A percentile compares a stretch with the other conserved stretches of the same genome.
phyloP scores from a whole-genome alignment of 2,888 invertebrate genomes.

The Eledona agricola region DNA sequence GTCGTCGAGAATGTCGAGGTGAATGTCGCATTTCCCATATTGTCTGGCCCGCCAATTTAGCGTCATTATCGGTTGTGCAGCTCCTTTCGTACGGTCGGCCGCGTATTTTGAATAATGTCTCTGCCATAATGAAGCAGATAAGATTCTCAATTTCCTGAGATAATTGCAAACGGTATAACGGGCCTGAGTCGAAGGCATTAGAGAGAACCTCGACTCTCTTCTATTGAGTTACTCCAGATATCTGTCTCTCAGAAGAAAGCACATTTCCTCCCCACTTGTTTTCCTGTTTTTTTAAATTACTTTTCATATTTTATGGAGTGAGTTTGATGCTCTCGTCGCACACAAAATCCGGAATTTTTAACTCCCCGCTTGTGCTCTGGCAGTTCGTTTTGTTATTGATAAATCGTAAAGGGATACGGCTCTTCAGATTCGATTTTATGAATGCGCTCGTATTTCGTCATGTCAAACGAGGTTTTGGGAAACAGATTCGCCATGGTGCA shows the following conservation, averaged over 20 bases:
- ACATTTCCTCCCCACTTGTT: neutral
- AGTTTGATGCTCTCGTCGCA: constrained; percentile 8
- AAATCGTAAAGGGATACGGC: constrained; percentile 20
- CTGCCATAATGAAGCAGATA: constrained; percentile 54
- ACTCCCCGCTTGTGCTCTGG: constrained; percentile 11
- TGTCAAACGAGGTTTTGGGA: constrained; percentile 8
- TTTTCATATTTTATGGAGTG: constrained; percentile 9
- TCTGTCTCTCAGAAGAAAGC: constrained; percentile 25
- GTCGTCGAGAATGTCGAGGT: constrained; percentile 31
- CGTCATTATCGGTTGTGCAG: constrained; percentile 38
- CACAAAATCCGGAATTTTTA: constrained; percentile 16
- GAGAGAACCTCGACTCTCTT: constrained; percentile 42
- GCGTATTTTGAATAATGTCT: constrained; percentile 53
- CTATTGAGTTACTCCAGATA: constrained; percentile 45
- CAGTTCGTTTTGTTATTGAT: constrained; percentile 28
- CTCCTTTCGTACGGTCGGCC: constrained; percentile 45
- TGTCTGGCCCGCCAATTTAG: constrained; percentile 33
- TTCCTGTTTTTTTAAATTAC: constrained; percentile 5
- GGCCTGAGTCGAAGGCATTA: constrained; percentile 49
- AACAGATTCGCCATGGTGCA: no score
- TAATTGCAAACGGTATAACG: constrained; percentile 56
- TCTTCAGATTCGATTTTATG: constrained; percentile 7
- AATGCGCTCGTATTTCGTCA: constrained; percentile 10
- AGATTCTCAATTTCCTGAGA: constrained; percentile 56
- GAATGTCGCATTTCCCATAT: constrained; percentile 33